A percentile compares a stretch with the other conserved stretches of the same genome.
Conservation (phyloP, 2,888 invertebrate genomes). For the Osmoderma eremita region DNA sequence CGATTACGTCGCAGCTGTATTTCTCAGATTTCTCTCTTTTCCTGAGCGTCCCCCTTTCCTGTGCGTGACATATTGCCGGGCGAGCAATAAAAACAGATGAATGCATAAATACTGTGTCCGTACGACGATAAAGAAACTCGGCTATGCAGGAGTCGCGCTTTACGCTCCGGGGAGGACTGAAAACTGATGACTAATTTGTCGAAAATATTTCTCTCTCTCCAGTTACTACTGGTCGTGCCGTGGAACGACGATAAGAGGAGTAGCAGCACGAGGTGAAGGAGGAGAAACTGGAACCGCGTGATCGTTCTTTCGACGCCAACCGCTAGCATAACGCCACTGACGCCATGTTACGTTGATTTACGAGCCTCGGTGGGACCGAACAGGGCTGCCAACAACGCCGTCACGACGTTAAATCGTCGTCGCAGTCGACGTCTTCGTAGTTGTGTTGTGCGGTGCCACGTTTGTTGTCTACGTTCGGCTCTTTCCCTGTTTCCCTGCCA, state of each 20-base stretch:
- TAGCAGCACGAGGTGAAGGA: not conserved
- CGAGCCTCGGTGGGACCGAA: slow-evolving; percentile 49
- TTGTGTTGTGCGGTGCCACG: not conserved
- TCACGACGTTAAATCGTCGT: slow-evolving; percentile 23
- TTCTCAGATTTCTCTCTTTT: not conserved
- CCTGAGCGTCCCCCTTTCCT: slow-evolving; percentile 37
- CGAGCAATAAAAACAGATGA: slow-evolving; percentile 56
- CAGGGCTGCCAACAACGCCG: slow-evolving; percentile 15
- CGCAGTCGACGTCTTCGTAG: slow-evolving; percentile 4
- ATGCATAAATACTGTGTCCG: slow-evolving; percentile 56
- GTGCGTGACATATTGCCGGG: slow-evolving; percentile 60
- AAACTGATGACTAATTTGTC: slow-evolving; percentile 63
- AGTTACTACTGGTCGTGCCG: slow-evolving; percentile 42
- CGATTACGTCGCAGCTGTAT: slow-evolving; percentile 2
- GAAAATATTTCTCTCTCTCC: slow-evolving; percentile 52
- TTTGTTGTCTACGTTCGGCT: slow-evolving; percentile 15
- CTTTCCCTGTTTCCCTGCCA: slow-evolving; percentile 43
- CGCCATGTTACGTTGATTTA: slow-evolving; percentile 54
- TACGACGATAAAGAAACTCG: slow-evolving; percentile 52
- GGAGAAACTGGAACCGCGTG: slow-evolving; percentile 39
- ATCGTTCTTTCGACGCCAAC: slow-evolving; percentile 1
- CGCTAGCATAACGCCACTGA: slow-evolving; percentile 29
- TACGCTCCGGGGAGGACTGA: slow-evolving; percentile 51
- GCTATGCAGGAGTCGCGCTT: slow-evolving; percentile 12
- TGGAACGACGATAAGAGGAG: slow-evolving; percentile 52